phyloP scores from a whole-genome alignment of 1,140 invertebrate genomes.

The Copidosoma floridanum region DNA sequence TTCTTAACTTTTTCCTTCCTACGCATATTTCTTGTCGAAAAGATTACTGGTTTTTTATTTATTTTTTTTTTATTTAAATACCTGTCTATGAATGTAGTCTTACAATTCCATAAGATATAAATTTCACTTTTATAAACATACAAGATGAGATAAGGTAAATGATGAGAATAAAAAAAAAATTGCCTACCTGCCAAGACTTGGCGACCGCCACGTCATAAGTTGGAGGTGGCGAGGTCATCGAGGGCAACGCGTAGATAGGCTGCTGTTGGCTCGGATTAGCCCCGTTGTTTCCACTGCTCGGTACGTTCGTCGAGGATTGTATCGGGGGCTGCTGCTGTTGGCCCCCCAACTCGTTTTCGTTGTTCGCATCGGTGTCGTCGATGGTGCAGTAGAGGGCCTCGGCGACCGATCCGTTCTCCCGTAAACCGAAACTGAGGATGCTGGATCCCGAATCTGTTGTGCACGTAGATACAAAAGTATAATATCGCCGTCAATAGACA shows the following conservation, averaged over 20 bases:
- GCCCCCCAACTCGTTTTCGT: neutral
- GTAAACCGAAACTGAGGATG: constrained; percentile 38
- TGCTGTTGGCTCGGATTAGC: constrained; percentile 39
- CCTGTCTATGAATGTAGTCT: too few relatives aligned
- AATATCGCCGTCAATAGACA: too few relatives aligned
- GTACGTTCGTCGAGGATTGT: constrained; percentile 23
- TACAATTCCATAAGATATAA: too few relatives aligned
- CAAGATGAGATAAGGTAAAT: too few relatives aligned
- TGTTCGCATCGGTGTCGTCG: constrained; percentile 32
- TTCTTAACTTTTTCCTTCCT: too few relatives aligned
- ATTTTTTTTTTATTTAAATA: too few relatives aligned
- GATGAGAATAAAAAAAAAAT: too few relatives aligned
- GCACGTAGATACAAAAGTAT: neutral
- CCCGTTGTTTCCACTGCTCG: constrained; percentile 10
- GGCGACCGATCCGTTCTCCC: constrained; percentile 43
- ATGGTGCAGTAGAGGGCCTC: constrained; percentile 48
- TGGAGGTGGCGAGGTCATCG: constrained; percentile 54
- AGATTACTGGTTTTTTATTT: too few relatives aligned
- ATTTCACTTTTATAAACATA: too few relatives aligned
- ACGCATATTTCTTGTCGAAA: too few relatives aligned
- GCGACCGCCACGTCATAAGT: constrained; percentile 52
- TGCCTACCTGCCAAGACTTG: constrained; percentile 49
- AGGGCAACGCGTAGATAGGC: constrained; percentile 46
- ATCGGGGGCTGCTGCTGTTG: neutral
- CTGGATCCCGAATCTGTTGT: constrained; percentile 46